A percentile compares a stretch with the other conserved stretches of the same genome.
Conservation (phyloP, 1,140 invertebrate genomes). For the Panagrolaimus sp. region DNA sequence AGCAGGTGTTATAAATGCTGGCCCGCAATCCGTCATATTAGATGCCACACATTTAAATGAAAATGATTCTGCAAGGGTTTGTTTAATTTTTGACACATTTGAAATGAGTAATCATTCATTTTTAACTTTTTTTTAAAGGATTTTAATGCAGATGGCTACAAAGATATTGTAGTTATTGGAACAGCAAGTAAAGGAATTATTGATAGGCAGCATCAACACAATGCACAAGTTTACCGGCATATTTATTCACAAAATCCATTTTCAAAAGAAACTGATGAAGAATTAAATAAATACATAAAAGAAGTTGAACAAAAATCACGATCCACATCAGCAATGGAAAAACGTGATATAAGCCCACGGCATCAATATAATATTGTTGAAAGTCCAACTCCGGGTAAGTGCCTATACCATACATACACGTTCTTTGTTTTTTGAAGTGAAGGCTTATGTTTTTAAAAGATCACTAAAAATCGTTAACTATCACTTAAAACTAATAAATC, state of each 20-base stretch:
- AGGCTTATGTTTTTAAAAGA: too few relatives aligned
- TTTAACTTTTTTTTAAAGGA: conserved; percentile 11
- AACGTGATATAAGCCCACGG: conserved; percentile 1
- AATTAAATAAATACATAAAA: conserved; percentile 41
- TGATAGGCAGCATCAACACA: conserved; percentile 94
- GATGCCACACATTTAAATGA: conserved; percentile 93
- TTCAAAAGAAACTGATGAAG: conserved; percentile 40
- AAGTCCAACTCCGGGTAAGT: conserved; percentile 18
- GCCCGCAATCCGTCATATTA: conserved; percentile 91
- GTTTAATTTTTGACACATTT: not conserved
- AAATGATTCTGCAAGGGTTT: conserved; percentile 10
- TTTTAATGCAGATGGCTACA: conserved; percentile 55
- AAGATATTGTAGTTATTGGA: conserved; percentile 77
- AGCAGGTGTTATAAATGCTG: conserved; percentile 86
- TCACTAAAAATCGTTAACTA: too few relatives aligned
- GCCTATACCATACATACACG: not conserved
- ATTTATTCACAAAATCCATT: conserved; percentile 51
- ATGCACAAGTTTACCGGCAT: conserved; percentile 65
- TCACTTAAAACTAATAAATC: too few relatives aligned
- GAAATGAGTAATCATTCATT: too few relatives aligned
- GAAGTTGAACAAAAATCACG: conserved; percentile 34
- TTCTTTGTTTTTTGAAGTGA: too few relatives aligned
- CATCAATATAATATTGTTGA: conserved; percentile 1
- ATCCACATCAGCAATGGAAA: conserved; percentile 21
- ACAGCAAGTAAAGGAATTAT: conserved; percentile 95